Conservation (phyloP, 1,140 invertebrate genomes). For the Saccostrea echinata region DNA sequence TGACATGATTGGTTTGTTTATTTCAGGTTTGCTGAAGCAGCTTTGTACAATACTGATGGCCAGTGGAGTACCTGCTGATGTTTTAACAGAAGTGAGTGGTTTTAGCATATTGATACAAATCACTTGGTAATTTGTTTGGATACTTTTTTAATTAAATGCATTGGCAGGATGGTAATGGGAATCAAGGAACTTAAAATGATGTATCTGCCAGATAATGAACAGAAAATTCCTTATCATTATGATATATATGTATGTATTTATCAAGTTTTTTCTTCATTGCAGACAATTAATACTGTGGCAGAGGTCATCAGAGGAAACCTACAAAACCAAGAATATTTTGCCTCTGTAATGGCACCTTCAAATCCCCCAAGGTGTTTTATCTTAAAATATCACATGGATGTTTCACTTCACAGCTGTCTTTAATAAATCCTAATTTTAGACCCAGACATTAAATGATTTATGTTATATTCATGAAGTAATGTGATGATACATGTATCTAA, state of each 20-base stretch:
- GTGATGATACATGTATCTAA: no score
- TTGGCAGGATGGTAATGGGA: background rate
- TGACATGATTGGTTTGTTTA: background rate
- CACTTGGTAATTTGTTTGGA: background rate
- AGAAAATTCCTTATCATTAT: background rate
- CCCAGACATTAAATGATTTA: no score
- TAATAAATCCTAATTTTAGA: no score
- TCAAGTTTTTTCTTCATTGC: conserved; percentile 52
- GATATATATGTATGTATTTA: background rate
- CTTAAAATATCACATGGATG: background rate
- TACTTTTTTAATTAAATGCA: background rate
- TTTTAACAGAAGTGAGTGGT: conserved; percentile 88
- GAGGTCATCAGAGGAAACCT: conserved; percentile 96
- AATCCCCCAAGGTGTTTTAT: conserved; percentile 89
- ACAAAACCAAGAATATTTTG: conserved; percentile 95
- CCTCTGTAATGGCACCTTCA: conserved; percentile 94
- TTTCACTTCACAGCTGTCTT: no score
- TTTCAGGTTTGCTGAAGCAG: conserved; percentile 83
- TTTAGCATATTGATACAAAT: background rate
- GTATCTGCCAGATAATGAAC: background rate
- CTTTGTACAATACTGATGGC: conserved; percentile 96
- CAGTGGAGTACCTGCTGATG: conserved; percentile 96
- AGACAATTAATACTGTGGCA: conserved; percentile 95
- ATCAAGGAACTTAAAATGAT: background rate
- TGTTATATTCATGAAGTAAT: no score